Percentiles rank a stretch among this genome's conserved stretches.
Conservation (phyloP, 2,113 vertebrate species). For the Furnarius figulus region DNA sequence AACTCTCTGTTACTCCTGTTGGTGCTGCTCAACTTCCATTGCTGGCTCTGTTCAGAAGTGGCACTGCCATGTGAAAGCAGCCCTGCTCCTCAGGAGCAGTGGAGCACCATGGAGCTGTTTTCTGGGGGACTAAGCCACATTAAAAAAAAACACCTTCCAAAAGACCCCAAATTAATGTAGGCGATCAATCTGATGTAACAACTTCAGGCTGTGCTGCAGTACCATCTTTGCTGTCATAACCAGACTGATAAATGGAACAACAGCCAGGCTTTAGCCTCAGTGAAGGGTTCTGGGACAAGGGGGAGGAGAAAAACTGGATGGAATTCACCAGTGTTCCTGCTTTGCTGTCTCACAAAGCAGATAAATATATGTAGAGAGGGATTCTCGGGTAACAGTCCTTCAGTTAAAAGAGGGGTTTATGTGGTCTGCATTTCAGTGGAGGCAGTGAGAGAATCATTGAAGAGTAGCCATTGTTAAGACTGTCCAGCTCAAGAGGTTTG, state of each 20-base stretch:
- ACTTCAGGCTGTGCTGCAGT: background rate
- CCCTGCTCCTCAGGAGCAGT: background rate
- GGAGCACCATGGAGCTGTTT: background rate
- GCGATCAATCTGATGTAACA: background rate
- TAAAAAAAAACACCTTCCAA: background rate
- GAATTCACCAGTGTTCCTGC: background rate
- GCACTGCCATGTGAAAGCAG: background rate
- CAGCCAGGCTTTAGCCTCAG: background rate
- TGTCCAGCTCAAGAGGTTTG: background rate
- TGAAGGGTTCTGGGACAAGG: background rate
- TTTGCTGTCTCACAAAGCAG: background rate
- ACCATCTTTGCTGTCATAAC: background rate
- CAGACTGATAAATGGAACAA: background rate
- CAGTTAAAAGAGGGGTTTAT: background rate
- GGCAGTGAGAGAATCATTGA: background rate
- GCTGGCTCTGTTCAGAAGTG: background rate
- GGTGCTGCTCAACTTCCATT: background rate
- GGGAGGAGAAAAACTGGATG: background rate
- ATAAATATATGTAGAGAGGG: background rate
- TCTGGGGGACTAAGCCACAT: fast-evolving
- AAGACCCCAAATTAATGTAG: background rate
- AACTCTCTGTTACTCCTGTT: background rate
- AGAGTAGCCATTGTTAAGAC: background rate
- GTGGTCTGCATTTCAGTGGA: background rate
- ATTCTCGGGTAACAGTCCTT: background rate